phyloP scores from a whole-genome alignment of 2,113 vertebrate genomes.

The Sinocyclocheilus grahami region DNA sequence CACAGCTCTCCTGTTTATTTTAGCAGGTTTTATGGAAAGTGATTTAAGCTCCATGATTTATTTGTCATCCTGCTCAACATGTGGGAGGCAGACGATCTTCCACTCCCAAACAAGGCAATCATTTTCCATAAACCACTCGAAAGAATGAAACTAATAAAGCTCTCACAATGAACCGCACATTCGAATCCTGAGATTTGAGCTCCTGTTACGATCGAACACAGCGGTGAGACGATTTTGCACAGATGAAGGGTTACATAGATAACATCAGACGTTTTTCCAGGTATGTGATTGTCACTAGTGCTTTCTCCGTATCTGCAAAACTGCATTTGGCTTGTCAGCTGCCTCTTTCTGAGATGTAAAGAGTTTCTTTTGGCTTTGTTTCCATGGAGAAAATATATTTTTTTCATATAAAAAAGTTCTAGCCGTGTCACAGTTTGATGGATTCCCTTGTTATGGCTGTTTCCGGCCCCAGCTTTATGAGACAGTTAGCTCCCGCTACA shows the following conservation, averaged over 20 bases:
- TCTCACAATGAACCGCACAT: slow-evolving; percentile 16
- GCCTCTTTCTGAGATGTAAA: background rate
- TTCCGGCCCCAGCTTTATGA: slow-evolving; percentile 44
- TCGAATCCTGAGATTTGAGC: background rate
- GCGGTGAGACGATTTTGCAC: background rate
- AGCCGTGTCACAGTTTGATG: slow-evolving; percentile 33
- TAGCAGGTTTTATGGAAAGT: slow-evolving; percentile 5
- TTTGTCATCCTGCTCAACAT: slow-evolving; percentile 2
- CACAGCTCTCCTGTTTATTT: background rate
- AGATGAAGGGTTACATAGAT: slow-evolving; percentile 11
- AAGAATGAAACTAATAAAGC: slow-evolving; percentile 36
- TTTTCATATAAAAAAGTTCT: slow-evolving; percentile 13
- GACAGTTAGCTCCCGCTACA: slow-evolving; percentile 29
- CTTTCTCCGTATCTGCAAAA: slow-evolving; percentile 13
- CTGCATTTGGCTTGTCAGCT: slow-evolving; percentile 36
- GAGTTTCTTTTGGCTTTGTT: slow-evolving; percentile 37
- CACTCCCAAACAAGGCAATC: background rate
- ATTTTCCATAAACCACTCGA: background rate
- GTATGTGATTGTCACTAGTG: slow-evolving; percentile 11
- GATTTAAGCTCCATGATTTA: background rate
- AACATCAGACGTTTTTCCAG: slow-evolving; percentile 27
- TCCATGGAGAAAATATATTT: slow-evolving; percentile 31
- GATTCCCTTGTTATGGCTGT: slow-evolving; percentile 40
- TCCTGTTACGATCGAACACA: background rate
- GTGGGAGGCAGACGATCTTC: background rate